Evolutionary conservation across 2,888 invertebrate species (phyloP).

Genomic region (Luperina nickerlii): DNA sequence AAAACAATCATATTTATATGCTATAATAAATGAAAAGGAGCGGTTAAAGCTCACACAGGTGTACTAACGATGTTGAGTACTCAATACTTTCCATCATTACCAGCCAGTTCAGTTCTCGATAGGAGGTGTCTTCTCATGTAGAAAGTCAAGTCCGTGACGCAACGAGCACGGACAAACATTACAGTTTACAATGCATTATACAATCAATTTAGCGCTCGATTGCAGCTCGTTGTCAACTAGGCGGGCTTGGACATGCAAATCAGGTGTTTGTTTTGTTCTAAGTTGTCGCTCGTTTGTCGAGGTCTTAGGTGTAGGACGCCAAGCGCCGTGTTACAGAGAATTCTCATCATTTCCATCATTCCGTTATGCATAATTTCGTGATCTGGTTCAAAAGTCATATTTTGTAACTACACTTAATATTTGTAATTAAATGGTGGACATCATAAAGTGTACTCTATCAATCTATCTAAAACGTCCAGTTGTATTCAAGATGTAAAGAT

Average conservation of each 20-base stretch:
- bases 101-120: conserved; percentile 55
- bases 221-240: conserved; percentile 57
- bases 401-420: not conserved
- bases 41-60: conserved; percentile 45
- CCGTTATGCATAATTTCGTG: not conserved
- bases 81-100: conserved; percentile 64
- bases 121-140: conserved; percentile 62
- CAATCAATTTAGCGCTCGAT: conserved; percentile 70
- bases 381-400: not conserved
- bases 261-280: conserved; percentile 40
- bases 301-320: not conserved
- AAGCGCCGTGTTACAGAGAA: not conserved
- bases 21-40: conserved; percentile 22
- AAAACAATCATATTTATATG: not conserved
- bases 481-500: not conserved
- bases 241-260: conserved; percentile 44
- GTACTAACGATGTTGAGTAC: conserved; percentile 42
- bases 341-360: not conserved
- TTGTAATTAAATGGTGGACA: not conserved
- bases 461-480: not conserved
- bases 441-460: not conserved
- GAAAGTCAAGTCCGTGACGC: conserved; percentile 61
- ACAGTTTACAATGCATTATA: conserved; percentile 69
- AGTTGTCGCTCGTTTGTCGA: conserved; percentile 22
- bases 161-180: conserved; percentile 67